Conservation (phyloP, 2,888 invertebrate species). For the Rugalucina vietnamica region DNA sequence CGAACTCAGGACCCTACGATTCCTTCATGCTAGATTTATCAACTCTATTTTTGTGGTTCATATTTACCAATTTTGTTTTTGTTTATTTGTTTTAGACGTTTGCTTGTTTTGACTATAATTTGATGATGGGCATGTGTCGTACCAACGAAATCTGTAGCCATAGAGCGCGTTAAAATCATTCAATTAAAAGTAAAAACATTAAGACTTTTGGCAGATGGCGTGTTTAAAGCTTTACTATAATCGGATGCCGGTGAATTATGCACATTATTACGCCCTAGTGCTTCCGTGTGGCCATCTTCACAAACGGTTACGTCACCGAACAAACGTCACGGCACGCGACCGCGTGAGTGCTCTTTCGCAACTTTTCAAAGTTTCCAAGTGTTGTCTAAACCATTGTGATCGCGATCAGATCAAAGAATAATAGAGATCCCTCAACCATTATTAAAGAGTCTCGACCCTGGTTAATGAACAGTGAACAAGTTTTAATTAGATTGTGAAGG, state of each 20-base stretch:
- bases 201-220: slow-evolving; percentile 51
- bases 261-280: slow-evolving; percentile 56
- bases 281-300: slow-evolving; percentile 61
- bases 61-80: no score
- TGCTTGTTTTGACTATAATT: no score
- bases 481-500: slow-evolving; percentile 68
- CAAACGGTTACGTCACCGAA: slow-evolving; percentile 60
- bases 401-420: slow-evolving; percentile 63
- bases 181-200: background rate
- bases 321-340: slow-evolving; percentile 67
- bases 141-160: no score
- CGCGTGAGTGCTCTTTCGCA: slow-evolving; percentile 50
- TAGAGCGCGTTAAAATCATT: no score
- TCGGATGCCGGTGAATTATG: slow-evolving; percentile 62
- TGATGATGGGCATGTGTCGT: no score
- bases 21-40: no score
- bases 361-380: slow-evolving; percentile 56
- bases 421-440: slow-evolving; percentile 64
- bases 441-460: slow-evolving; percentile 59
- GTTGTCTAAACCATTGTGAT: slow-evolving; percentile 62
- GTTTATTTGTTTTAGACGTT: no score
- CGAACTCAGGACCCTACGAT: no score
- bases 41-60: no score
- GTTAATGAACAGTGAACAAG: slow-evolving; percentile 67
- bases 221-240: slow-evolving; percentile 35